Evolutionary conservation across 2,797 vertebrate species (phyloP), one percentile per base, ranked within the genome.

Genomic region (Mormyrops attenuatus): DNA sequence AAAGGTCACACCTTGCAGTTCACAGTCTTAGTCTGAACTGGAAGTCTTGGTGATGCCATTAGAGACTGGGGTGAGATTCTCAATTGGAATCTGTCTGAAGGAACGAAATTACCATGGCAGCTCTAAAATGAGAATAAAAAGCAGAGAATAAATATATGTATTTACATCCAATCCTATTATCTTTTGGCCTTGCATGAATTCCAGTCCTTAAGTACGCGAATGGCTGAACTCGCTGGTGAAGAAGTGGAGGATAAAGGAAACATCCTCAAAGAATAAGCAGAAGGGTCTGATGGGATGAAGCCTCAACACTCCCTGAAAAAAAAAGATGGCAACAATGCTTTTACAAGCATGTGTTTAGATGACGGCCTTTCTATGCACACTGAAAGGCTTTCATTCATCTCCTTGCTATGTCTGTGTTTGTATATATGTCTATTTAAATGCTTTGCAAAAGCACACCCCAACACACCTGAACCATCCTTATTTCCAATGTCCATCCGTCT

Each of bases 161-260:
- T 69, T 69, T 69, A 34, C 66, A 73, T 34, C 30, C 30, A 73
- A 73, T 91, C 93, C 94, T 95, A 94, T 96, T 96, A 95, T 96
- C 92, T 91, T 91, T 91, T 92, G 93, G 93, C 94, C 95, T 95
- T 94, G 94, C 90, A 90, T 91, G 92, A 93, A 92, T 88, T 90
- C 90, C 1, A 90, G 93, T 94, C 94, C 94, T 95, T 95, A 92
- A 96, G 92, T 92, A 90, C 92, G 92, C 93, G 93, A 95, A 96
- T 95, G 91, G 95, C 95, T 94, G 93, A 94, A 94, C 92, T 92
- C 90, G 47, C 84, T 0, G 6, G 13, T 17, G n/a, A 85, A 26
- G 47, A 69, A 9, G 82, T 85, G 91, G 91, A 73, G 66, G 44
- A 34, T 84, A 52, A 63, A 53, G 89, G 53, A 88, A 93, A 93